Evolutionary conservation across 2,113 vertebrate species (phyloP).

Genomic region (Oncorhynchus gorbuscha): DNA sequence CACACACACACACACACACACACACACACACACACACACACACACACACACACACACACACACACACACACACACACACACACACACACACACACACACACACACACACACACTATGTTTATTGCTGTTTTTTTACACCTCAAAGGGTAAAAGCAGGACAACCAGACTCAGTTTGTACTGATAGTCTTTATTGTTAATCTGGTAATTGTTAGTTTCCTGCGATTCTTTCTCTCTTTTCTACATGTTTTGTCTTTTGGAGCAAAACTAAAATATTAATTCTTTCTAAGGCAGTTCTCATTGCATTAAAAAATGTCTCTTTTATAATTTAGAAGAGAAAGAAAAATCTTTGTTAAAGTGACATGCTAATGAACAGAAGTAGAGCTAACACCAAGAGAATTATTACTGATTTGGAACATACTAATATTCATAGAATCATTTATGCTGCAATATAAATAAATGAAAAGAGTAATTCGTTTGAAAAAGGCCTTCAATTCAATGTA

Average conservation of each 20-base stretch:
- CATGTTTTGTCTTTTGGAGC: constrained; percentile 58
- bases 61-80: background rate
- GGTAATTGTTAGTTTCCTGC: constrained; percentile 64
- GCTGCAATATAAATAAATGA: constrained; percentile 80
- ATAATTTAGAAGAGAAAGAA: constrained; percentile 80
- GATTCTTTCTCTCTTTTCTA: constrained; percentile 50
- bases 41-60: too few relatives aligned
- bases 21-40: background rate
- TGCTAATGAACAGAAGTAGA: constrained; percentile 77
- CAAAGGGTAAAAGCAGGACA: constrained; percentile 49
- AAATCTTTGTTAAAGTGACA: constrained; percentile 82
- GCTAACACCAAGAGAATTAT: constrained; percentile 68
- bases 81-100: too few relatives aligned
- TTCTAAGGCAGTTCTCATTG: constrained; percentile 69
- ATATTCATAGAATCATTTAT: constrained; percentile 85
- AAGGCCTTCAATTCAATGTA: constrained; percentile 73
- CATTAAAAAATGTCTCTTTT: constrained; percentile 79
- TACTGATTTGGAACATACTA: constrained; percentile 78
- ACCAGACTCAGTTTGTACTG: constrained; percentile 47
- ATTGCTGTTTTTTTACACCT: constrained; percentile 2
- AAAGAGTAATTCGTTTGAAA: constrained; percentile 78
- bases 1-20: background rate
- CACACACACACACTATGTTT: constrained; percentile 9
- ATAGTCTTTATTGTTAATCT: constrained; percentile 51
- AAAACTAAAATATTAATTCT: constrained; percentile 74